phyloP scores from a whole-genome alignment of 2,797 vertebrate species.

The Cryptoblepharus egeriae region DNA sequence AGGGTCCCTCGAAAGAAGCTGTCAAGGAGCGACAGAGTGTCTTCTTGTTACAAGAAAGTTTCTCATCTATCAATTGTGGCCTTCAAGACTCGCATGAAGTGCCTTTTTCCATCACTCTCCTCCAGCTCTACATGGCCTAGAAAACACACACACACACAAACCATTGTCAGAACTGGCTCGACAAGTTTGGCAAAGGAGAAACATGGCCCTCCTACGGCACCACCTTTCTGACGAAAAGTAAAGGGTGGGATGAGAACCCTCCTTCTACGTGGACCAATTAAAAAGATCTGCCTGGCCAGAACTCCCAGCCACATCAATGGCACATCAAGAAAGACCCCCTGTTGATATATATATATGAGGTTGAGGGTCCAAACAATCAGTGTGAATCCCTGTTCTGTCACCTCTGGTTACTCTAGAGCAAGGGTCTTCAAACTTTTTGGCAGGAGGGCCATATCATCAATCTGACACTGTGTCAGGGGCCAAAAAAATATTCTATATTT shows the following conservation, averaged over 20 bases:
- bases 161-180: slow-evolving; percentile 53
- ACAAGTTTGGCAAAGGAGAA: slow-evolving; percentile 62
- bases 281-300: neutral
- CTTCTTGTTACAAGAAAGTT: neutral
- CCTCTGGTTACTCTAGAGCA: too few species aligned
- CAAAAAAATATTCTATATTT: too few species aligned
- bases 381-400: neutral
- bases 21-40: neutral
- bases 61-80: neutral
- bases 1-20: too few species aligned
- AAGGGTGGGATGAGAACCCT: slow-evolving; percentile 37
- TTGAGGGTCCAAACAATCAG: too few species aligned
- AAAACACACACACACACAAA: neutral
- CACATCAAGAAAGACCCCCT: too few species aligned
- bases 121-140: neutral
- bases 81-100: neutral
- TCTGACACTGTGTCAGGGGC: too few species aligned
- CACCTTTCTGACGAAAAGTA: slow-evolving; percentile 49
- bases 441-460: too few species aligned
- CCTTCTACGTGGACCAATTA: neutral
- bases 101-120: neutral
- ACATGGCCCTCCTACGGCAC: slow-evolving; percentile 16
- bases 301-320: too few species aligned
- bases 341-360: neutral
- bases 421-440: too few species aligned